phyloP scores from a whole-genome alignment of 2,797 vertebrate species.

The Megaceryle alcyon region DNA sequence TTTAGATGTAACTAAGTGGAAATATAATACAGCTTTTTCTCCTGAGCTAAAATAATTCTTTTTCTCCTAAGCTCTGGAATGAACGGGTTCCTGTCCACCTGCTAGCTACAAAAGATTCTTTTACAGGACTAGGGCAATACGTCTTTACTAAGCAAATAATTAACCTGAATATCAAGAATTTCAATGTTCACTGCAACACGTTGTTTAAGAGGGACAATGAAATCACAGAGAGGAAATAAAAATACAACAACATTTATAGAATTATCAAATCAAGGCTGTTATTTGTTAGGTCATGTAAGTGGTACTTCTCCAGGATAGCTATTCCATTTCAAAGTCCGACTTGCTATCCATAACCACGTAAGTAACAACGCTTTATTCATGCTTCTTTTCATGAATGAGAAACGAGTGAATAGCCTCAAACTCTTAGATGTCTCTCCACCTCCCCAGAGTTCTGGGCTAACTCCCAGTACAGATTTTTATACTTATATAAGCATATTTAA shows the following conservation, averaged over 20 bases:
- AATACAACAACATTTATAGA: not conserved
- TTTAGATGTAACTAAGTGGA: not conserved
- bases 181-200: not conserved
- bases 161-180: not conserved
- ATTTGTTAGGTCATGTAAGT: not conserved
- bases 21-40: not conserved
- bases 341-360: not conserved
- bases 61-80: not conserved
- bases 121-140: not conserved
- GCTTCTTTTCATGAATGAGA: not conserved
- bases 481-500: not conserved
- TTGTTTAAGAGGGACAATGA: not conserved
- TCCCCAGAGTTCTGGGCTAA: not conserved
- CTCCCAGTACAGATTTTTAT: not conserved
- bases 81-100: not conserved
- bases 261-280: not conserved
- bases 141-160: not conserved
- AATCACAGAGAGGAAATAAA: not conserved
- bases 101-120: not conserved
- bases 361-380: not conserved
- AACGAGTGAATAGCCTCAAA: not conserved
- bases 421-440: not conserved
- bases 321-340: not conserved
- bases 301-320: not conserved
- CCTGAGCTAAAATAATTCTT: not conserved